These are phyloP conservation scores for Perodicticus potto DNA, from an alignment of 2,797 vertebrate species.

Conservation along the genomic window DNA sequence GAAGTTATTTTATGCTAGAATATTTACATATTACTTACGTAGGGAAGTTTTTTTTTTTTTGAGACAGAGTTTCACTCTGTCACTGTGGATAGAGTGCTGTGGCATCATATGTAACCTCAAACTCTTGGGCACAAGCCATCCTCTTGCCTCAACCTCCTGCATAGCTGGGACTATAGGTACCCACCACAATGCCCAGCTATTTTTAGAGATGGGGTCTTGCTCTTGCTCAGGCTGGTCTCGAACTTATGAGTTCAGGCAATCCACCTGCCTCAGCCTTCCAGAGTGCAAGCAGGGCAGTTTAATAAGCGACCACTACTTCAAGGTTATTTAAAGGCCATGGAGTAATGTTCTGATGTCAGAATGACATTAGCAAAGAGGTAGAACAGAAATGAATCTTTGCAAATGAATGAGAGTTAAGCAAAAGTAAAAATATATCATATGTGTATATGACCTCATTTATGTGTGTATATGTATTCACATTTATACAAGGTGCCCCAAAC, in stretches of 20 bases:
- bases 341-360: not conserved
- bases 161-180: no score
- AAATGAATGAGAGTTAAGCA: slow-evolving; percentile 21
- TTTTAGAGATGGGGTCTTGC: no score
- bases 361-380: not conserved
- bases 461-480: not conserved
- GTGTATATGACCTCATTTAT: not conserved
- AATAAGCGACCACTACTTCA: not conserved
- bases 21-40: not conserved
- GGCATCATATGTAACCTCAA: no score
- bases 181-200: no score
- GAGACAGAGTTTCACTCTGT: no score
- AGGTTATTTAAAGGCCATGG: slow-evolving; percentile 32
- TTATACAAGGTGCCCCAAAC: not conserved
- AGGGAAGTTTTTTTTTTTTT: not conserved
- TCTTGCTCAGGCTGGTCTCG: no score
- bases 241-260: no score
- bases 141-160: no score
- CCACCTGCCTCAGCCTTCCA: no score
- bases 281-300: not conserved
- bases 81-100: no score
- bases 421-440: slow-evolving; percentile 30
- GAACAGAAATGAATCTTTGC: not conserved
- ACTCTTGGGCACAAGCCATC: no score
- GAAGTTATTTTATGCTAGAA: slow-evolving; percentile 33